Base-by-base conservation (phyloP, 2,797 vertebrate genomes). In the Acomys russatus region DNA sequence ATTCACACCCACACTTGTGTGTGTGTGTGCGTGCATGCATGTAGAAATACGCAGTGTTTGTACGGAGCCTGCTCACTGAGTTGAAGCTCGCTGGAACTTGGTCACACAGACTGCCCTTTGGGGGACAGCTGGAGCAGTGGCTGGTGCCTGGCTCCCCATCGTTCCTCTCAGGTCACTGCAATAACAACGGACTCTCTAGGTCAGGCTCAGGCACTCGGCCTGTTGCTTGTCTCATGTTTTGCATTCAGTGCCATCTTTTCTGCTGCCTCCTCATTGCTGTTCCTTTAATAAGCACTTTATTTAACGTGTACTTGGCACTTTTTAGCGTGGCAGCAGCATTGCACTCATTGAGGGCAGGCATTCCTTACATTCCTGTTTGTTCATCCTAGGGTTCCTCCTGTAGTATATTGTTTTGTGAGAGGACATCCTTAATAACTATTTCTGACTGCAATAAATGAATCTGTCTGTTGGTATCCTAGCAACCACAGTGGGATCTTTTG, bases 401-500 rank as follows among this genome's bases (percentile, higher is more conserved):
- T 92, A 76, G 22, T 84, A 33, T 63, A 30, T 83, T 88, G 59
- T 96, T 94, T 74, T 94, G 44, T 91, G 74, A 44, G 85, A 80
- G 74, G 88, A 85, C 73, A 84, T 70, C 49, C 28, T 12, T 91
- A 88, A 30, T 94, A 89, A 96, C 70, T 94, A 30, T 92, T 88
- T 70, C 59, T 94, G 74, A 87, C 73, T 83, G 9, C 71, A 94
- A 10, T 92, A 63, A 84, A 78, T 92, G 94, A 87, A 74, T 97
- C 51, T 91, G 59, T 84, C 73, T 80, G 2, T 86, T 38, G 73
- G 90, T 97, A 82, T 94, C 93, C 74, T 95, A 95, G 97, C 95
- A 96, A 95, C 96, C 49, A 87, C 2, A 66, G 38, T 90, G 25
- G 85, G 87, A 87, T 95, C 93, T 92, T 97, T 97, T 97, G 94